Conservation (phyloP, 2,888 invertebrate genomes). For the Willowsia nigromaculata region DNA sequence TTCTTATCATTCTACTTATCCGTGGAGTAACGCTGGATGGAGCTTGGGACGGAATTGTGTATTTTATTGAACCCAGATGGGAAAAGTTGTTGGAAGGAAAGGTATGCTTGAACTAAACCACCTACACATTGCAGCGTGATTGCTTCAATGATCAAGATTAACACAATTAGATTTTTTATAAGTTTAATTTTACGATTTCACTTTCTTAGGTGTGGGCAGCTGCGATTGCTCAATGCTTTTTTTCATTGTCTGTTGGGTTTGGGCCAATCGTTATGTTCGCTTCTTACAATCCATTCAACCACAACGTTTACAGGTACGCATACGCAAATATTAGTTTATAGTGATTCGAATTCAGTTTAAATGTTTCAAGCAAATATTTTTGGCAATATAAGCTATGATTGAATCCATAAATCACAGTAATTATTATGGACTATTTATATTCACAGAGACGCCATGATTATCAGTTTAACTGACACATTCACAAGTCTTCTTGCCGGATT, state of each 20-base stretch:
- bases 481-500: constrained; percentile 90
- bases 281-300: constrained; percentile 87
- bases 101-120: constrained; percentile 80
- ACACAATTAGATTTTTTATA: no score
- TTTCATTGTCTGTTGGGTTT: constrained; percentile 88
- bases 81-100: constrained; percentile 85
- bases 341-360: no score
- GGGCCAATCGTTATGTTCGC: constrained; percentile 89
- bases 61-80: constrained; percentile 91
- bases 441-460: constrained; percentile 88
- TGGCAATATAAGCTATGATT: no score
- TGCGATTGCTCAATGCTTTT: constrained; percentile 89
- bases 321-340: no score
- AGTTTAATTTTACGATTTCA: neutral
- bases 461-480: constrained; percentile 90
- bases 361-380: neutral
- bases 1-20: constrained; percentile 81
- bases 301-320: constrained; percentile 86
- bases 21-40: constrained; percentile 84
- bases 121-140: no score
- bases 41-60: constrained; percentile 87
- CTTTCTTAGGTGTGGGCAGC: constrained; percentile 81
- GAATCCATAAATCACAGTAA: neutral
- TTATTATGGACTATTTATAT: neutral
- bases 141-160: no score